Evolutionary conservation across 2,113 vertebrate genomes (phyloP).

Genomic region (Spilogale gracilis): DNA sequence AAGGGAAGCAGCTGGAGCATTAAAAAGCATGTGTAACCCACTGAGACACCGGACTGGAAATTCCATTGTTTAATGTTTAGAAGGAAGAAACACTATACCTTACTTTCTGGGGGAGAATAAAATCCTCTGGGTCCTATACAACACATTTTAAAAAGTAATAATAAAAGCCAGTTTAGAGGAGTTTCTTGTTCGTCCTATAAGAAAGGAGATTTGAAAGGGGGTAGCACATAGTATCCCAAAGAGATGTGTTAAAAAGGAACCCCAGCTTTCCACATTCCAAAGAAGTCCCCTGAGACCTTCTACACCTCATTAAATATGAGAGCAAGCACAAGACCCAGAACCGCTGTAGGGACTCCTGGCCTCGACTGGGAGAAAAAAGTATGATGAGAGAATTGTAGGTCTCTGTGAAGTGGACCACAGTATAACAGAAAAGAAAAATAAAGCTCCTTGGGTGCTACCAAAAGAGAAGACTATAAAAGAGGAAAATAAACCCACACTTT

Average conservation of each 20-base stretch:
- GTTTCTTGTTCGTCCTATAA: constrained; percentile 41
- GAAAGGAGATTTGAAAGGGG: neutral
- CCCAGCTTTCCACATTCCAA: neutral
- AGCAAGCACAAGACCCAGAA: neutral
- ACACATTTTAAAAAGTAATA: constrained; percentile 53
- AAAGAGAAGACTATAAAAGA: neutral
- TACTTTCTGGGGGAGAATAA: neutral
- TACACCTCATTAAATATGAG: constrained; percentile 44
- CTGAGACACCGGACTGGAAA: constrained; percentile 16
- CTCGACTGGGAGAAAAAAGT: constrained; percentile 38
- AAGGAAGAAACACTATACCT: constrained; percentile 46
- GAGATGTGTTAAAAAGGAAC: neutral
- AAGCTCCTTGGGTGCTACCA: neutral
- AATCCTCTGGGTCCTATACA: constrained; percentile 36
- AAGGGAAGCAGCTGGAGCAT: neutral
- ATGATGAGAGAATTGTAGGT: constrained; percentile 10
- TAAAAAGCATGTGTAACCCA: neutral
- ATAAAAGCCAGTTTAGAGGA: constrained; percentile 14
- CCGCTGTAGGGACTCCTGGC: neutral
- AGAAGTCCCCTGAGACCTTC: neutral
- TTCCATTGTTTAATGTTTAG: constrained; percentile 54
- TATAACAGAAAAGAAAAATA: neutral
- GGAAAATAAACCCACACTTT: neutral
- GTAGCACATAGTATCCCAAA: neutral
- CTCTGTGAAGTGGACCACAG: neutral